phyloP scores from a whole-genome alignment of 2,113 vertebrate species.

The Cervus canadensis region DNA sequence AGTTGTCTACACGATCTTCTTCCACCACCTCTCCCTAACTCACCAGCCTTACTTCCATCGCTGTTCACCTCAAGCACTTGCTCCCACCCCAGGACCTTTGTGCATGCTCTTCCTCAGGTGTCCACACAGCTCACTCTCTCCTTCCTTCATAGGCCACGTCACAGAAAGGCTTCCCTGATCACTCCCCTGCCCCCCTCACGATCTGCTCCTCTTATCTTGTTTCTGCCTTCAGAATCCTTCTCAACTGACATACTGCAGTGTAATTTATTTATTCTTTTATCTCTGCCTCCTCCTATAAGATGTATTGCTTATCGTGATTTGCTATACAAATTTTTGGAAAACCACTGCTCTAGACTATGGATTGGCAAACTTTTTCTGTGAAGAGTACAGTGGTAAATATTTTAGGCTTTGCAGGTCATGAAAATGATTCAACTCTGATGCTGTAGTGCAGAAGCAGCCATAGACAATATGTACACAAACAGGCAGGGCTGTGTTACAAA shows the following conservation, averaged over 20 bases:
- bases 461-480: neutral
- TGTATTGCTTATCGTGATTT: neutral
- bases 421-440: neutral
- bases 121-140: neutral
- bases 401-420: neutral
- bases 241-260: neutral
- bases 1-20: neutral
- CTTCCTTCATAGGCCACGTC: neutral
- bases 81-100: neutral
- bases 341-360: neutral
- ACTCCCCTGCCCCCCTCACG: accelerated
- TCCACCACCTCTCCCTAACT: neutral
- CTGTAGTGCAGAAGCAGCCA: neutral
- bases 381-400: neutral
- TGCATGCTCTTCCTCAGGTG: neutral
- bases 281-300: neutral
- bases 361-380: neutral
- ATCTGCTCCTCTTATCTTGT: no score
- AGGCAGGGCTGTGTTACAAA: neutral
- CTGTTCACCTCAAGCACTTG: neutral
- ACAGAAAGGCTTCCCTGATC: neutral
- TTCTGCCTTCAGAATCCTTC: neutral
- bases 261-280: neutral
- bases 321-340: neutral
- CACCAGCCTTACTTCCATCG: neutral